A percentile compares a stretch with the other conserved stretches of the same genome.
phyloP scores from a whole-genome alignment of 1,140 invertebrate species.

The Zaprionus nigranus region DNA sequence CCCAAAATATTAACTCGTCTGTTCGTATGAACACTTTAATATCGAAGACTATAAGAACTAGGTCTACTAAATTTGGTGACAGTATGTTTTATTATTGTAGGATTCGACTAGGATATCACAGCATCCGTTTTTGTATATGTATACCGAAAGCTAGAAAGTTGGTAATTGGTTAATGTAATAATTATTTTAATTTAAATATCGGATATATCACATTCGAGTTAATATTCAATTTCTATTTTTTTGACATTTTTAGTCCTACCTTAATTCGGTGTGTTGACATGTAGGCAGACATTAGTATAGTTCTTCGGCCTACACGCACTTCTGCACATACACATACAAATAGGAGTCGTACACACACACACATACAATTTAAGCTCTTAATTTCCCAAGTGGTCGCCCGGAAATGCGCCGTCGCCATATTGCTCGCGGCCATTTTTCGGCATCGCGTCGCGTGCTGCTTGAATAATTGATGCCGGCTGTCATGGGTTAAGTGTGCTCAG shows the following conservation, averaged over 20 bases:
- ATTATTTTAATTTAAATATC: no score
- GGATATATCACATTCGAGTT: neutral
- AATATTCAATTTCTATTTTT: neutral
- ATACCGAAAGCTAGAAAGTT: no score
- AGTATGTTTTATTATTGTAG: no score
- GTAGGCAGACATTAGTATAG: constrained; percentile 38
- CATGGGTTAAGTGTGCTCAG: constrained; percentile 58
- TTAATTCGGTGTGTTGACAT: constrained; percentile 1
- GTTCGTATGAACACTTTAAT: no score
- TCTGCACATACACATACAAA: neutral
- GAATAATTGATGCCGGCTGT: constrained; percentile 68
- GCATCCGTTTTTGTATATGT: no score
- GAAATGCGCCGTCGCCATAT: constrained; percentile 58
- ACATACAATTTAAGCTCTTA: constrained; percentile 31
- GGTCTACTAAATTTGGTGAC: no score
- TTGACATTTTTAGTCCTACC: neutral
- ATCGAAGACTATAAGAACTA: no score
- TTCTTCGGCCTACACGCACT: constrained; percentile 24
- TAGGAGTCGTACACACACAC: constrained; percentile 7
- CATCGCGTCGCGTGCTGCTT: constrained; percentile 56
- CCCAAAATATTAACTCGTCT: no score
- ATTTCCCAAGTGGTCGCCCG: constrained; percentile 66
- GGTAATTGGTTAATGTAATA: no score
- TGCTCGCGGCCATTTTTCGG: constrained; percentile 66
- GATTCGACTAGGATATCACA: no score